A percentile compares a stretch with the other conserved stretches of the same genome.
Conservation (phyloP, 2,113 vertebrate genomes). For the Barnardius zonarius region DNA sequence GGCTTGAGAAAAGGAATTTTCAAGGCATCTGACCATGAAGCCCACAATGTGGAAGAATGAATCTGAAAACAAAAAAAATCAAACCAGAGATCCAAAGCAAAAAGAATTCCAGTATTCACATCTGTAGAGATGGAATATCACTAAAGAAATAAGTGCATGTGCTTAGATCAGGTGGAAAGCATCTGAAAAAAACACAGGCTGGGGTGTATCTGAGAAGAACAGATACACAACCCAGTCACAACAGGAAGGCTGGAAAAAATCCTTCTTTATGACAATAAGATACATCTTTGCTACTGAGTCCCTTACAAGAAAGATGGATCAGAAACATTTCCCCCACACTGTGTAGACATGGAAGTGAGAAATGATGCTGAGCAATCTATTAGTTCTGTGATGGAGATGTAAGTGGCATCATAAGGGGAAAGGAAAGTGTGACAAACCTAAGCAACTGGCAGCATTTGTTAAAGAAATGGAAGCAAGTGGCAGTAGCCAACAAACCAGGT, state of each 20-base stretch:
- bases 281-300: not conserved
- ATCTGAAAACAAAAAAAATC: not conserved
- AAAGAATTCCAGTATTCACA: not conserved
- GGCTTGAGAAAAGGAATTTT: slow-evolving; percentile 29
- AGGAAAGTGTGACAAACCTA: slow-evolving; percentile 20
- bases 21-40: not conserved
- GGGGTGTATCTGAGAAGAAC: slow-evolving; percentile 1
- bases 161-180: slow-evolving; percentile 34
- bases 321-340: not conserved
- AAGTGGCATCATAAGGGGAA: slow-evolving; percentile 16
- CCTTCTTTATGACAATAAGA: not conserved
- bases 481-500: not conserved
- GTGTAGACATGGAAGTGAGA: slow-evolving; percentile 5
- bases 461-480: slow-evolving; percentile 36
- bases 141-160: not conserved
- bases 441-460: slow-evolving; percentile 9
- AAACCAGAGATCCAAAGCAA: not conserved
- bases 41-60: slow-evolving; percentile 1
- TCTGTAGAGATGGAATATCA: not conserved
- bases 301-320: slow-evolving; percentile 28
- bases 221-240: not conserved
- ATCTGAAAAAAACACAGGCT: slow-evolving; percentile 32
- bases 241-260: not conserved
- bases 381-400: slow-evolving; percentile 1
- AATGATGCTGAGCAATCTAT: slow-evolving; percentile 17